Base-by-base conservation (phyloP, 2,113 vertebrate species). In the Tichodroma muraria region DNA sequence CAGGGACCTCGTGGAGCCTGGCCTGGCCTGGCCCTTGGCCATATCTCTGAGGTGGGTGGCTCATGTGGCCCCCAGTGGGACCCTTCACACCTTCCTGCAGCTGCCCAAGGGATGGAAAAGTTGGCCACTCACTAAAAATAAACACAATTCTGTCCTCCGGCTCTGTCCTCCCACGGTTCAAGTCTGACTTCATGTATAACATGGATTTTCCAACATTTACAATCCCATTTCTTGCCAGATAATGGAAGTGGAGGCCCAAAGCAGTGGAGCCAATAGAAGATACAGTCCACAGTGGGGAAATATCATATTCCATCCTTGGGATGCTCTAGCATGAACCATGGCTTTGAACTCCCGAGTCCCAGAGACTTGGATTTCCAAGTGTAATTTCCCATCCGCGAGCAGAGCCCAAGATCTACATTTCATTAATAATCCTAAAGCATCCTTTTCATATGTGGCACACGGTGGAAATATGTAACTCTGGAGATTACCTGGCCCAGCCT, bases 351-450 rank as follows among this genome's bases (percentile, higher is more conserved):
- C 28, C 24, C 9, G 45, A 80, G 50, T 38, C 59, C 1, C 23
- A 89, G 79, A 82, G 75, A 47, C 70, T 60, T 82, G 30, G 63
- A 52, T 80, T 92, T 66, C 84, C 50, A 66, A 54, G 47, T 47
- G 14, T 40, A 91, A 91, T 85, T 88, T 88, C 83, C 59, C 70
- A 78, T 85, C 50, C 22, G 7, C 5, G 23, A 73, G 56, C 27
- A 38, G 3, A 82, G 52, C 76, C 44, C 79, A 89, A 78, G 63
- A 66, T 68, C 83, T 94, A 93, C 27, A 37, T 92, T 85, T 92
- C 89, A 76, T 91, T 88, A 89, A 89, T 83, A 78, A 44, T n/a
- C 60, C 72, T 70, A 52, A 85, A 94, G 89, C 82, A 91, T 60
- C 50, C 59, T 65, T 95, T 82, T 88, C 82, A 53, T 11, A 66